Base-by-base conservation (phyloP, 2,113 vertebrate species). In the Antigone vipio region DNA sequence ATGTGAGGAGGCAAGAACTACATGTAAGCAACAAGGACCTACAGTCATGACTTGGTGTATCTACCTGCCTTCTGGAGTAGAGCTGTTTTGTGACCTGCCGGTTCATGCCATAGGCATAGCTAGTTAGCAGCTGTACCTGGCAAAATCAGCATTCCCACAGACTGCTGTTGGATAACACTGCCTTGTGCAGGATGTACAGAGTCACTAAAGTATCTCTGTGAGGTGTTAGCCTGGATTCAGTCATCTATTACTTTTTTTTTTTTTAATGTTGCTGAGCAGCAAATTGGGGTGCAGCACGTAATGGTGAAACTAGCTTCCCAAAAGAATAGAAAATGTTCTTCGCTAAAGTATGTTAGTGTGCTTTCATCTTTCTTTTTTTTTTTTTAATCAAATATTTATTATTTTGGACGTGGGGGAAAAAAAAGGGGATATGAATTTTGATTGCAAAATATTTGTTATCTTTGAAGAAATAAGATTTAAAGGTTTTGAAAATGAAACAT, bases 351-450 rank as follows among this genome's bases (percentile, higher is more conserved):
- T 81, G 47, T 89, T 44, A 53, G 92, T 94, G 89, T 86, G 93
- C 79, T 97, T 97, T 80, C 7, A 84, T 71, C 73, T 93, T 83
- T 81, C 55, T n/a, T 38, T 58, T 26, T 88, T 38, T 67, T 69
- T 63, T 2, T 59, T 93, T 79, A 34, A 45, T 85, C 52, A 73
- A 53, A 69, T 86, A 78, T 83, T 73, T 89, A 55, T 40, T 52
- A 59, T 76, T 86, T 77, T 81, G 38, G 68, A 50, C 58, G 71
- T 82, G 7, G 40, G 88, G 49, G 32, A 12, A 95, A 90, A 63
- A 63, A 83, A 94, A 94, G 27, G 16, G 62, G 45, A 30, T 79
- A 93, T 89, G 92, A 72, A 20, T 88, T 96, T 78, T 85, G 27
- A 67, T 92, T 84, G 32, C 11, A 94, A 93, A 94, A 74, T 87